Evolutionary conservation across 2,113 vertebrate genomes (phyloP).

Genomic region (Dicentrarchus labrax): DNA sequence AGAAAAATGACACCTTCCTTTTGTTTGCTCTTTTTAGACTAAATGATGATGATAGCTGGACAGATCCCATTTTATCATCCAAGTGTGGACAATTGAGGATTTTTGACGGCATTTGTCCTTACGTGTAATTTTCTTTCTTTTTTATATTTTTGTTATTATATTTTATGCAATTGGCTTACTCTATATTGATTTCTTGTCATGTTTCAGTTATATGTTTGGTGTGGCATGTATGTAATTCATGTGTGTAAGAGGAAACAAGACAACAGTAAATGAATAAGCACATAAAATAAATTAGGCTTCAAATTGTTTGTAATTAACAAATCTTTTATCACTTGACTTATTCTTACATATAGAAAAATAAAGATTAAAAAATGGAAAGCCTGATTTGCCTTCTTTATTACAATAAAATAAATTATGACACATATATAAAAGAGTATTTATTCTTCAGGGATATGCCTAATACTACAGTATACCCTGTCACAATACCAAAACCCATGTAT

Average conservation of each 20-base stretch:
- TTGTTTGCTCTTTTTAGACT: constrained; percentile 49
- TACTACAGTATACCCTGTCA: neutral
- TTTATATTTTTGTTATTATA: no score
- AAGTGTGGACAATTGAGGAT: neutral
- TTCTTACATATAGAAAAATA: neutral
- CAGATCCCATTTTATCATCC: neutral
- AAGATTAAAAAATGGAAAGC: no score
- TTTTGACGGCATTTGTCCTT: neutral
- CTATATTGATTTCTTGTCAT: no score
- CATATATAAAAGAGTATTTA: neutral
- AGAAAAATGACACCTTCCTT: neutral
- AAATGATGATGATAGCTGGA: constrained; percentile 35
- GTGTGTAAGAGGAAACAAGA: neutral
- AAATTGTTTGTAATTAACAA: neutral
- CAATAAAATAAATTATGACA: neutral
- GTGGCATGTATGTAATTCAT: no score
- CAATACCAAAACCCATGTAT: neutral
- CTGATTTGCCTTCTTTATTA: no score
- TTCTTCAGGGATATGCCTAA: no score
- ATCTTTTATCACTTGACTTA: neutral
- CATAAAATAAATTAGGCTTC: neutral
- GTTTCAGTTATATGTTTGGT: no score
- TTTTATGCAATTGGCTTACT: no score
- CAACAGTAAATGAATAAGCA: no score
- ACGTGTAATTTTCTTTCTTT: neutral